Conservation (phyloP, 2,113 vertebrate genomes). For the Periophthalmus modestus region DNA sequence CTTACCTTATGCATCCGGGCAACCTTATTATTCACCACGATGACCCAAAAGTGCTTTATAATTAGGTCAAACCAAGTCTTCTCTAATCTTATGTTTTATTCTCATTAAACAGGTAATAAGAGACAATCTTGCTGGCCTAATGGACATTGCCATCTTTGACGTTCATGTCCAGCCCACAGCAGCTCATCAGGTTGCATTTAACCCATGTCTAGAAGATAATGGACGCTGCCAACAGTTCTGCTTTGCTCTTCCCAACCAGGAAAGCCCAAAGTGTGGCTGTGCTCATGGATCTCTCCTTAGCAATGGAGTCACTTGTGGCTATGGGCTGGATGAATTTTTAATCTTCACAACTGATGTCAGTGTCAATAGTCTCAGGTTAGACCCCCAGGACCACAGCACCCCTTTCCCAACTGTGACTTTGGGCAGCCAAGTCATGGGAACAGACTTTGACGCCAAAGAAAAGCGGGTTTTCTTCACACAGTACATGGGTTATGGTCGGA, state of each 20-base stretch:
- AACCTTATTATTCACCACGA: too few relatives aligned
- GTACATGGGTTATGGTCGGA: conserved; percentile 66
- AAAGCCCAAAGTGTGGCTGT: conserved; percentile 83
- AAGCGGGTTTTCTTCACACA: conserved; percentile 87
- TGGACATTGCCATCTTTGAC: conserved; percentile 85
- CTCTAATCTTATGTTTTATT: not conserved
- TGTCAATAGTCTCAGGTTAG: conserved; percentile 83
- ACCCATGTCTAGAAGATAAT: conserved; percentile 85
- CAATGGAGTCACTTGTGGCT: conserved; percentile 86
- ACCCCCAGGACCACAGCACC: conserved; percentile 84
- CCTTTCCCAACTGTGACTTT: conserved; percentile 81
- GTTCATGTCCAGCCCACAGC: conserved; percentile 79
- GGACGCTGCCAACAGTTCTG: conserved; percentile 91
- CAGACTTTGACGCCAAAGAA: conserved; percentile 85
- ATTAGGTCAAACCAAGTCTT: not conserved
- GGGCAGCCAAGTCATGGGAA: conserved; percentile 73
- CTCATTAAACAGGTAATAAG: conserved; percentile 76
- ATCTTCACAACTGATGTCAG: conserved; percentile 84
- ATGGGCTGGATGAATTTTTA: conserved; percentile 84
- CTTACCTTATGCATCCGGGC: too few relatives aligned
- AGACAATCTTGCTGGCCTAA: conserved; percentile 82
- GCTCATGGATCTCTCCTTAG: conserved; percentile 83
- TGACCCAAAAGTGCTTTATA: too few relatives aligned
- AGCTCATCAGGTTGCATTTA: conserved; percentile 82
- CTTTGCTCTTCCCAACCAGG: conserved; percentile 82